Percentiles rank a stretch among this genome's conserved stretches.
These are phyloP conservation scores for Notothenia coriiceps DNA, from an alignment of 2,113 vertebrate species.

Conservation along the genomic window DNA sequence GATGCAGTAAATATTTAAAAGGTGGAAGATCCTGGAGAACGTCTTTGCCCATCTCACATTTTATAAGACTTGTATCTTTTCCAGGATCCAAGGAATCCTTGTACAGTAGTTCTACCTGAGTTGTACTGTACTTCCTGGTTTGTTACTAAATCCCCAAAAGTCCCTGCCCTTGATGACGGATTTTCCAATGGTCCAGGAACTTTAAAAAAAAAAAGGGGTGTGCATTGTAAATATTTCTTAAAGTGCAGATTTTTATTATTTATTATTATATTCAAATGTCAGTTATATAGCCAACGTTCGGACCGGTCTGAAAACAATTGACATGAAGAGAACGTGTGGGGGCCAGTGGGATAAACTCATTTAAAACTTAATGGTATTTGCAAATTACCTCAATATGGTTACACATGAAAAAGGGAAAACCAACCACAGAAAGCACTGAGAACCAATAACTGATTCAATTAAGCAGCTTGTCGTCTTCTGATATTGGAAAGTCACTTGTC, in stretches of 20 bases:
- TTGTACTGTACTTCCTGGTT: neutral
- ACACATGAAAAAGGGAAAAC: neutral
- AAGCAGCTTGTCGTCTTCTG: neutral
- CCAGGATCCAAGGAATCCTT: neutral
- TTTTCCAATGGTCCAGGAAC: neutral
- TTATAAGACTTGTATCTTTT: neutral
- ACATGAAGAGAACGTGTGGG: neutral
- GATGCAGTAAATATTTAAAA: neutral
- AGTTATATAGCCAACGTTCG: neutral
- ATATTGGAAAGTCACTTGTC: neutral
- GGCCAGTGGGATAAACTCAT: neutral
- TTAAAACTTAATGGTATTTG: constrained; percentile 6
- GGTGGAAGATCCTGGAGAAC: neutral
- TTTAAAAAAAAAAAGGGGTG: neutral
- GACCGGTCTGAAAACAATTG: constrained; percentile 6
- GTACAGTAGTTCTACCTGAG: neutral
- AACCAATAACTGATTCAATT: neutral
- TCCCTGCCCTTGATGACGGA: neutral
- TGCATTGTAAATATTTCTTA: neutral
- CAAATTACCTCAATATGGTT: neutral
- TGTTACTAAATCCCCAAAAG: neutral
- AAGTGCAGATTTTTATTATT: too few relatives aligned
- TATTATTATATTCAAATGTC: neutral
- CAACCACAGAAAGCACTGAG: neutral
- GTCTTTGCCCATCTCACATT: neutral